phyloP scores from a whole-genome alignment of 1,140 invertebrate species.

The Plodia interpunctella region DNA sequence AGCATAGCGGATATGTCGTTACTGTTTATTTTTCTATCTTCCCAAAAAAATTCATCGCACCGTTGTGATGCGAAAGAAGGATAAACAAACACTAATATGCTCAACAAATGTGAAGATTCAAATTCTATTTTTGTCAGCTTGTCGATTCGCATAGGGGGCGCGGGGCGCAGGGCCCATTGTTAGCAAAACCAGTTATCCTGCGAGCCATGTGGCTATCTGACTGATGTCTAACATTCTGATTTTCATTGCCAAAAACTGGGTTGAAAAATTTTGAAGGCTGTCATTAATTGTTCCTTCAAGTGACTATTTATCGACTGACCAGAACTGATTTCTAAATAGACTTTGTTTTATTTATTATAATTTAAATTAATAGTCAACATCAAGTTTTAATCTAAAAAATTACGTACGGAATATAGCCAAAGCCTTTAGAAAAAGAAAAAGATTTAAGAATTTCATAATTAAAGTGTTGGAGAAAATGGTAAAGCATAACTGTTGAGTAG shows the following conservation, averaged over 20 bases:
- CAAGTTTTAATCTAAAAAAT: neutral
- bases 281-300: neutral
- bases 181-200: constrained; percentile 55
- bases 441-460: neutral
- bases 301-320: too few species aligned
- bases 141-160: constrained; percentile 5
- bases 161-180: constrained; percentile 34
- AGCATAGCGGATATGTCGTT: too few species aligned
- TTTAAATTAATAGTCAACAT: too few species aligned
- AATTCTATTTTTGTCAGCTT: neutral
- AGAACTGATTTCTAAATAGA: too few species aligned
- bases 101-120: too few species aligned
- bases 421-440: neutral
- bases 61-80: too few species aligned
- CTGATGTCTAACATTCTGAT: constrained; percentile 41
- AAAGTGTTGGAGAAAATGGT: too few species aligned
- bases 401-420: too few species aligned
- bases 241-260: constrained; percentile 21
- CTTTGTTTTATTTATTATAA: too few species aligned
- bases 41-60: too few species aligned
- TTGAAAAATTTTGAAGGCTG: constrained; percentile 11
- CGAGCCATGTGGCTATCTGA: constrained; percentile 52
- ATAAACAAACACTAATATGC: too few species aligned
- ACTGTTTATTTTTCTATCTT: too few species aligned
- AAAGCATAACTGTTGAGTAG: neutral